Evolutionary conservation across 1,140 invertebrate genomes (phyloP), one percentile per base, ranked within the genome.

Genomic region (Rhopalosiphum maidis): DNA sequence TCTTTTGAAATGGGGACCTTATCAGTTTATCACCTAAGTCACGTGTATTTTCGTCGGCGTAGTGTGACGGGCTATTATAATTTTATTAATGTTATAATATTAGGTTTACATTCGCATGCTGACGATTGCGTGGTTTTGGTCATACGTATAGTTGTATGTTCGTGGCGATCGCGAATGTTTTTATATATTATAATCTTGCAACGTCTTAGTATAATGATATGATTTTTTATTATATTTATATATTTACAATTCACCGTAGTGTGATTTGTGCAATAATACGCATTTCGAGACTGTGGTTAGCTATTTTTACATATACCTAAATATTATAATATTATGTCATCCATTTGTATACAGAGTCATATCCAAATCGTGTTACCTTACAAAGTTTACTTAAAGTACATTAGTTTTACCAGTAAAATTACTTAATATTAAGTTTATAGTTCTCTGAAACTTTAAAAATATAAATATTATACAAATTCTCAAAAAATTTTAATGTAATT

Each of bases 241-340:
- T 43, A 86, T 46, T 86, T 86, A 46, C 2, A 43, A 46, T 43
- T 30, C 85, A 11, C 7, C 2, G 23, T 8, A 25, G 23, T 23
- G 21, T 23, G 23, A 41, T 85, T 30, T 15, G 30, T 35, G 85
- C n/a, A 21, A 48, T 15, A 46, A 88, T 51, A 88, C 5, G 51
- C 88, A 89, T 89, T 89, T 89, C 51, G 88, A 89, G 88, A 55
- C 37, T 51, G 30, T 25, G 25, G 25, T 86, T 41, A 85, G 22
- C 2, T 43, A 85, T 25, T 41, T 43, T 15, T 46, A 86, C 43
- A 86, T 46, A 46, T 43, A 37, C 11, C 8, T 23, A 21, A 23
- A 41, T 35, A 23, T 23, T 41, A 85, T 41, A 85, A 85, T 2
- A 85, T 23, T 85, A 25, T 25, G 2, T 11, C 8, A 21, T 43